Base-by-base conservation (phyloP, 1,140 invertebrate species). In the Drosophila parabipectinata region DNA sequence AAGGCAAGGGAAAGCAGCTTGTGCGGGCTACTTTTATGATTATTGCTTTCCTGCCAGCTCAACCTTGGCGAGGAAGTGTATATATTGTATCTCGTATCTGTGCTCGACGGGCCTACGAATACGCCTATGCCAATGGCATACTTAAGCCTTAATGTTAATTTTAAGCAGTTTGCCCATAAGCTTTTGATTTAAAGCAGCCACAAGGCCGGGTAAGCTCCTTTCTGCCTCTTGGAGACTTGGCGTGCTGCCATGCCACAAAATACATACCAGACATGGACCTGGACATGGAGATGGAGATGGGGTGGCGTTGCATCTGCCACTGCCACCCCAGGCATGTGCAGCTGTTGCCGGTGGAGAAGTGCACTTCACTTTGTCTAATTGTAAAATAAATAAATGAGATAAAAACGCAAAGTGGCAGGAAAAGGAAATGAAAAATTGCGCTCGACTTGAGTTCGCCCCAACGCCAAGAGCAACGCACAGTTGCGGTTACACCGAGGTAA, bases 371-470 rank as follows among this genome's bases (percentile, higher is more conserved):
- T 82, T 82, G 79, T 82, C 79, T 82, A 82, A 82, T 82, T 82
- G 79, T 82, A 82, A 82, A 82, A 82, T 82, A 82, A 82, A 82
- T 82, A 82, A 82, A 82, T 82, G 69, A 82, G 79, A 82, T 82
- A 82, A 82, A 77, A 82, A 82, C 62, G 63, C 61, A 58, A 82
- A 77, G 73, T 77, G 59, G 55, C 67, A 76, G 54, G 55, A 78
- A 37, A 56, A 47, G 79, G 74, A 82, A 82, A 82, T 82, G 74
- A 78, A 77, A 82, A 77, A 82, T 77, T 73, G 44, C 67, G 69
- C 68, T 68, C 47, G 37, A 76, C 63, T 44, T 54, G 69, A 15
- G 55, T 54, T 34, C 47, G 39, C 12, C 32, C 61, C 26, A 28
- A 28, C 12, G 26, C 61, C 26, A 28, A 28, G 26, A 28, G 6